Evolutionary conservation across 1,140 invertebrate genomes (phyloP).

Genomic region (Scaptomyza graminum): DNA sequence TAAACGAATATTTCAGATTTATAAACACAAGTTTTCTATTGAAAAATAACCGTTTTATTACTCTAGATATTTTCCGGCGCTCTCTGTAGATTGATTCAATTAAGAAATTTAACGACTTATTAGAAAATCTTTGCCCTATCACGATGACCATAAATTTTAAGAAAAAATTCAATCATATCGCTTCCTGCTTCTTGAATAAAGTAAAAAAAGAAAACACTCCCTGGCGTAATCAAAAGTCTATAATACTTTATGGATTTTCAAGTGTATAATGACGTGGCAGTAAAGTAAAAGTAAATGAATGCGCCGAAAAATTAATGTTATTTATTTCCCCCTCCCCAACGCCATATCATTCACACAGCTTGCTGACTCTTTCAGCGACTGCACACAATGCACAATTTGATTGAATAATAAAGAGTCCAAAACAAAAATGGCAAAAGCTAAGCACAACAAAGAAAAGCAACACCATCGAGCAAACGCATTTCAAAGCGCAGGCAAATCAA

Average conservation of each 20-base stretch:
- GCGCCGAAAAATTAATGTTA: conserved; percentile 33
- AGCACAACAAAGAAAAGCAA: conserved; percentile 40
- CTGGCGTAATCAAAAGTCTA: background rate
- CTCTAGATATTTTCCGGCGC: too few species aligned
- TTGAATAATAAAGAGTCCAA: conserved; percentile 69
- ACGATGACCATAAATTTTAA: conserved; percentile 1
- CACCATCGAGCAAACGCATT: conserved; percentile 28
- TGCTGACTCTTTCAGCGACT: background rate
- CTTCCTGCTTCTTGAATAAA: background rate
- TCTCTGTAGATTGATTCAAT: too few species aligned
- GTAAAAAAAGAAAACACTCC: background rate
- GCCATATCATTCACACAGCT: background rate
- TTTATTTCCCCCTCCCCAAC: background rate
- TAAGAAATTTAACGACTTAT: background rate
- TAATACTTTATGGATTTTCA: conserved; percentile 1
- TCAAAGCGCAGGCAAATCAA: conserved; percentile 49
- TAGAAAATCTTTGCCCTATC: conserved; percentile 5
- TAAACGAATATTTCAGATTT: too few species aligned
- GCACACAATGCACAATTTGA: conserved; percentile 72
- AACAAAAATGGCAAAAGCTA: conserved; percentile 65
- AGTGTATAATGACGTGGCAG: conserved; percentile 32
- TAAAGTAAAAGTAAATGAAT: conserved; percentile 34
- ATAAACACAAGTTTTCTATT: too few species aligned
- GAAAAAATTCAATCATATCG: background rate
- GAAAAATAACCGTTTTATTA: too few species aligned